Evolutionary conservation across 2,797 vertebrate species (phyloP).

Genomic region (Sebastes cheni): DNA sequence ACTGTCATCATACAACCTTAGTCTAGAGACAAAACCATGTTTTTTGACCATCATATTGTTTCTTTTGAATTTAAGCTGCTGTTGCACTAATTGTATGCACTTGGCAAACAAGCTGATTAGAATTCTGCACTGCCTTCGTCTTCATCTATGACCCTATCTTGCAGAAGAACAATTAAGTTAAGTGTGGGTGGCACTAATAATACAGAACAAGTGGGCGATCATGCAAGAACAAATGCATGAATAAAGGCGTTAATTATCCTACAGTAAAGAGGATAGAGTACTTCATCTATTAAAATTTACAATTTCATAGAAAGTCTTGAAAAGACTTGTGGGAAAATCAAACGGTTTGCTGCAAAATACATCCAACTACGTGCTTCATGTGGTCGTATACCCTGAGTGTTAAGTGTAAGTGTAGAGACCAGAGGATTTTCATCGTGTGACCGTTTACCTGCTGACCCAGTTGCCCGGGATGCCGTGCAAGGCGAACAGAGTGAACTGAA

Average conservation of each 20-base stretch:
- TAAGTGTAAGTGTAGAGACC: background rate
- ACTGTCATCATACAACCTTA: background rate
- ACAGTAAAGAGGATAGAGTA: background rate
- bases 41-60: background rate
- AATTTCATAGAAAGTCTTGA: background rate
- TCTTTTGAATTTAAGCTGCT: background rate
- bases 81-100: background rate
- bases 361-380: background rate
- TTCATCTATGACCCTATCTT: background rate
- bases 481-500: constrained; percentile 94
- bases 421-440: background rate
- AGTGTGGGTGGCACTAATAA: constrained; percentile 38
- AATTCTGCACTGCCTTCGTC: background rate
- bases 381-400: background rate
- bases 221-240: background rate
- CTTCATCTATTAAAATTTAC: background rate
- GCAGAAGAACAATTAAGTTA: constrained; percentile 7
- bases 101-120: background rate
- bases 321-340: background rate
- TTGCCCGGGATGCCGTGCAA: constrained; percentile 89
- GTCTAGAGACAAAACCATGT: background rate
- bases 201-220: constrained; percentile 12
- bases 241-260: constrained; percentile 10
- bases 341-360: background rate
- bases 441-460: constrained; percentile 93